Base-by-base conservation (phyloP, 2,888 invertebrate genomes). In the Girardia tigrina region DNA sequence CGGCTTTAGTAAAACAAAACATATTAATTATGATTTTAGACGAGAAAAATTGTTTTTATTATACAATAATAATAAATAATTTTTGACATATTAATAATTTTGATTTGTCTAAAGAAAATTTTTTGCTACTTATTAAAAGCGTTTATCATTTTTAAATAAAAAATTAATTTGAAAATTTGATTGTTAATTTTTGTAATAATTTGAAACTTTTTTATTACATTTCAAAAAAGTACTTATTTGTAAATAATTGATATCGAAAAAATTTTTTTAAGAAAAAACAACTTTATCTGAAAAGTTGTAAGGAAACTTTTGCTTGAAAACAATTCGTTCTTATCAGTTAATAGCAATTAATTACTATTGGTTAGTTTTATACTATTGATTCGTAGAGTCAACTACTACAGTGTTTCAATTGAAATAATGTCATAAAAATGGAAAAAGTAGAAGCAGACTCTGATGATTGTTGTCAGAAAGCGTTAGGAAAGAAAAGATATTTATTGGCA, bases 401-500 rank as follows among this genome's bases (percentile, higher is more conserved):
- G n/a, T 12, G 56, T 56, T 23, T 56, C 4, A 16, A 12, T 12
- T 12, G 4, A 6, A 56, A 4, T 2, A 56, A 56, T 56, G 56
- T 23, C 56, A 56, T 56, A 12, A 36, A 36, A 36, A 2, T 56
- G n/a, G 4, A n/a, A n/a, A n/a, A n/a, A n/a, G n/a, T n/a, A n/a
- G n/a, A n/a, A n/a, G n/a, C n/a, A 12, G 56, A 56, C 23, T 56
- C 56, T 23, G 26, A 28, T 26, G 27, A 29, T 70, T 73, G 73
- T 20, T 73, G 29, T 23, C 27, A 29, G 16, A 56, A 2, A 16
- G 73, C 14, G 14, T 4, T 29, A 4, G 73, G 73, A 36, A 28
- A 4, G 29, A 73, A 73, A 36, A 27, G 73, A 27, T 73, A 28
- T 36, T 26, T 73, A 2, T 12, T 73, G 16, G 73, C 73, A 4